Percentiles rank a stretch among this genome's conserved stretches.
These are phyloP conservation scores for Columba janthina DNA, from an alignment of 2,113 vertebrate species.

Conservation along the genomic window DNA sequence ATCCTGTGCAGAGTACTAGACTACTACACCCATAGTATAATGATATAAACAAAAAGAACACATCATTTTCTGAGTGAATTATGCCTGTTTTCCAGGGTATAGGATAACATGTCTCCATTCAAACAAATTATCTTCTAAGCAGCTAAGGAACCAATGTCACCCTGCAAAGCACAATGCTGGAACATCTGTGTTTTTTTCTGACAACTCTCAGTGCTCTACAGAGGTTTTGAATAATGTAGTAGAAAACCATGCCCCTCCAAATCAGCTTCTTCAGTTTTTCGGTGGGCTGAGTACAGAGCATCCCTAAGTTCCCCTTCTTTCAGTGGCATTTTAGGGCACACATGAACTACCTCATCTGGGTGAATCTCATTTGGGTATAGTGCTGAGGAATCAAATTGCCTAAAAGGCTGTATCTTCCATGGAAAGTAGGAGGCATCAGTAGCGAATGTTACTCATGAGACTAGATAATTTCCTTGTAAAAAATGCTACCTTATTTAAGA, in stretches of 20 bases:
- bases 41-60: neutral
- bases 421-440: neutral
- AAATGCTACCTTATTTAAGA: neutral
- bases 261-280: neutral
- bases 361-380: neutral
- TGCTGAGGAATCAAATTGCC: neutral
- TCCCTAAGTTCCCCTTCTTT: neutral
- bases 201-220: neutral
- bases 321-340: neutral
- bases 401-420: neutral
- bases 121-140: neutral
- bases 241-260: neutral
- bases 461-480: neutral
- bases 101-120: neutral
- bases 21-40: neutral
- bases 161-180: neutral
- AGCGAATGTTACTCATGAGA: neutral
- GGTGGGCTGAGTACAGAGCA: neutral
- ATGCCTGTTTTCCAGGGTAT: neutral
- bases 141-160: neutral
- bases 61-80: neutral
- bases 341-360: neutral
- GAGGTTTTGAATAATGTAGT: neutral
- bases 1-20: neutral
- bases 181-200: neutral